Conservation (phyloP, 2,888 invertebrate species). For the Drosophila silvestris region DNA sequence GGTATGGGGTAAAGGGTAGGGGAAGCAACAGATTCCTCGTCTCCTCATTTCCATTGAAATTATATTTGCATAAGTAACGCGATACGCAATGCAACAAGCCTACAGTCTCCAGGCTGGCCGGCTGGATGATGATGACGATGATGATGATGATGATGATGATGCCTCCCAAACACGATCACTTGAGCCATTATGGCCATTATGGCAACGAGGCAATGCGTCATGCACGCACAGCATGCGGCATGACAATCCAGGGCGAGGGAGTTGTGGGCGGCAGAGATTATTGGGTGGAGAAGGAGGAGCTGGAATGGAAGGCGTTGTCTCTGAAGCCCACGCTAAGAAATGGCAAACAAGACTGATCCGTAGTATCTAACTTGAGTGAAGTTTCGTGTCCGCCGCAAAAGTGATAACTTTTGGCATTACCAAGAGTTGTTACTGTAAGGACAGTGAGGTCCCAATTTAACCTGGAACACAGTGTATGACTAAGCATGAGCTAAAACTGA, state of each 20-base stretch:
- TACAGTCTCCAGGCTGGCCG: conserved; percentile 31
- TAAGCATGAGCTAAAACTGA: not conserved
- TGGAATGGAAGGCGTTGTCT: conserved; percentile 11
- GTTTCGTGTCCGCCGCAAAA: conserved; percentile 4
- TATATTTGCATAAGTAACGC: conserved; percentile 82
- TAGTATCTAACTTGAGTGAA: conserved; percentile 14
- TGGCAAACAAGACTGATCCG: conserved; percentile 44
- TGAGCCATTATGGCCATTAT: conserved; percentile 64
- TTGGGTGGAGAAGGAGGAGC: conserved; percentile 13
- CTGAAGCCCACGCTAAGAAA: conserved; percentile 36
- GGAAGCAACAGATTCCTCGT: conserved; percentile 63
- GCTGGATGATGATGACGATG: conserved; percentile 46
- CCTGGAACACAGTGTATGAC: not conserved
- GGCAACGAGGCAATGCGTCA: conserved; percentile 79
- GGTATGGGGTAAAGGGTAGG: not conserved
- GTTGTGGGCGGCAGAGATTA: conserved; percentile 18
- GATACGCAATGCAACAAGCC: conserved; percentile 67
- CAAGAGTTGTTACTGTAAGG: not conserved
- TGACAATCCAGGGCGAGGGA: conserved; percentile 14
- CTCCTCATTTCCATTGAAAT: conserved; percentile 77
- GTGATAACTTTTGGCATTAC: conserved; percentile 24
- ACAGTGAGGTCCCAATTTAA: conserved; percentile 13
- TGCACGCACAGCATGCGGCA: conserved; percentile 65
- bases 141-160: conserved; percentile 39
- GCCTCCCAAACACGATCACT: conserved; percentile 74